Evolutionary conservation across 2,888 invertebrate genomes (phyloP), one percentile per base, ranked within the genome.

Genomic region (Onchidella celtica): DNA sequence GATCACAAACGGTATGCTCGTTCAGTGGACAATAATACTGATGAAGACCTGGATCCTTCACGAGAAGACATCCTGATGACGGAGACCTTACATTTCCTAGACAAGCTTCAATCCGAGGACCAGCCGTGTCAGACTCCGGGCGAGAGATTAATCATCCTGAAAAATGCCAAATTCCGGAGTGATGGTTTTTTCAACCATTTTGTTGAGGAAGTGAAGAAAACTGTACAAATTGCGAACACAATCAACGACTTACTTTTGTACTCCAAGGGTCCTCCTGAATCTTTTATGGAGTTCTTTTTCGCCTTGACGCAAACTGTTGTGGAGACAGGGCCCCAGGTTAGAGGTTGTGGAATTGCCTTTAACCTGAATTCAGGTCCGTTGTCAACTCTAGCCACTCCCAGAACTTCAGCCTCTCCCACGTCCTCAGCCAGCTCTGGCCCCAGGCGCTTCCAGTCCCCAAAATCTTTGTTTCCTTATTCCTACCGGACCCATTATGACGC

Each of bases 301-400:
- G 85, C 89, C 68, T 81, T 89, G 59, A 83, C 88, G 29, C 86
- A 88, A 79, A 85, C 85, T 29, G 82, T 87, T 59, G 85, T 89
- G 14, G 86, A 86, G 57, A 86, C 87, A 21, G 88, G 89, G 65
- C 82, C 84, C 21, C 75, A 84, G 27, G 76, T 90, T 38, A 86
- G 84, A 9, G 90, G 88, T 24, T 87, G 88, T n/a, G 90, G 88
- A 9, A 87, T 90, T 40, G 88, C 87, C 24, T 90, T 90, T 74
- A 76, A 85, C 70, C 29, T 14, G 21, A 66, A 34, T n/a, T 29
- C 78, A n/a, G 29, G 34, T 14, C 14, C 76, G 3, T 29, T 47
- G 0, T 21, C 68, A 17, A 21, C 74, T 11, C 34, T 65, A 11
- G 14, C 75, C 11, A 27, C 63, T 17, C 57, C 55, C 1, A 11